These are phyloP conservation scores for Lordiphosa fenestrarum DNA, from an alignment of 2,888 invertebrate species.

Conservation along the genomic window DNA sequence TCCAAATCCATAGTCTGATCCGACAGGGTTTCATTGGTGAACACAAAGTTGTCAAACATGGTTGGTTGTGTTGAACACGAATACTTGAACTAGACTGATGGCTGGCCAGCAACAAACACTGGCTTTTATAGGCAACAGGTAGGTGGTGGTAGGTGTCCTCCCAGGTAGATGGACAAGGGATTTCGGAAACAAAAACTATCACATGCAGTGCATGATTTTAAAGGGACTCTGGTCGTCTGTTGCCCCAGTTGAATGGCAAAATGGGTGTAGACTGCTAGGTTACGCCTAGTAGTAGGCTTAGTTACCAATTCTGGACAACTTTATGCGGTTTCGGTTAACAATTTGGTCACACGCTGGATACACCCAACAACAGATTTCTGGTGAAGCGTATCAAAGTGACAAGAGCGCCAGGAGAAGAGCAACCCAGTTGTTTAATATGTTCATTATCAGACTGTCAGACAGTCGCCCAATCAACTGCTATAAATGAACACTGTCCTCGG, in stretches of 20 bases:
- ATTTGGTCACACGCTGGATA: conserved; percentile 31
- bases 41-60: conserved; percentile 61
- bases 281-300: conserved; percentile 29
- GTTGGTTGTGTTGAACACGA: conserved; percentile 54
- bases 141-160: not conserved
- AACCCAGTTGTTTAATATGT: too few relatives aligned
- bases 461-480: not conserved
- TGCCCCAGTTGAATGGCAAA: conserved; percentile 21
- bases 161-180: conserved; percentile 29
- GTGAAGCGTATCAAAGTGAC: too few relatives aligned
- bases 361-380: not conserved
- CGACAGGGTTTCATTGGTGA: conserved; percentile 56
- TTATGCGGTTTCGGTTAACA: conserved; percentile 34
- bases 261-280: conserved; percentile 40
- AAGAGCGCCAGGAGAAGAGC: conserved; percentile 22
- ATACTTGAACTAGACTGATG: conserved; percentile 58
- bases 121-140: conserved; percentile 46
- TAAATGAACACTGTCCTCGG: conserved; percentile 4
- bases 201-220: conserved; percentile 18
- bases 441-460: not conserved
- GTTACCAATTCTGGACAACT: conserved; percentile 24
- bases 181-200: conserved; percentile 4
- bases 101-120: not conserved
- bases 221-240: conserved; percentile 24
- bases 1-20: conserved; percentile 71